Evolutionary conservation across 2,797 vertebrate genomes (phyloP).

Genomic region (Pseudochirops corinnae): DNA sequence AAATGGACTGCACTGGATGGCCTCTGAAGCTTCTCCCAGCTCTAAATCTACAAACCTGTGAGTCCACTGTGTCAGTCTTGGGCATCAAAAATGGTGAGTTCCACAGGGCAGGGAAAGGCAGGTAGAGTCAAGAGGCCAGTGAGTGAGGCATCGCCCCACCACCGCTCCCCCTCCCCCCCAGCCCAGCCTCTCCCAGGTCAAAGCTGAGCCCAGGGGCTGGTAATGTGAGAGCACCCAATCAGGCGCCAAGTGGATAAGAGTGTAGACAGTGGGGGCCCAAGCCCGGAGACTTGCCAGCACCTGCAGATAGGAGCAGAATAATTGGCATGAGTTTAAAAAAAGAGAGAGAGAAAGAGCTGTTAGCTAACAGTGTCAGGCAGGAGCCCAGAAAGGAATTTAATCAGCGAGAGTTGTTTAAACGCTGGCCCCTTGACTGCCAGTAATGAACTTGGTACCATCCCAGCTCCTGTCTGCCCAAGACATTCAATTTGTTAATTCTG

Average conservation of each 20-base stretch:
- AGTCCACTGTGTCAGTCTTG: neutral
- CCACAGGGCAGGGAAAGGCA: neutral
- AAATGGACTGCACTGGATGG: neutral
- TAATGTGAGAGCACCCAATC: constrained; percentile 86
- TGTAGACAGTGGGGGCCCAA: constrained; percentile 87
- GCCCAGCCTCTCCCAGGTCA: constrained; percentile 76
- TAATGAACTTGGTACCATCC: constrained; percentile 88
- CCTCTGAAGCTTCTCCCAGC: neutral
- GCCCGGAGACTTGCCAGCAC: constrained; percentile 88
- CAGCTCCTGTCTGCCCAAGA: constrained; percentile 89
- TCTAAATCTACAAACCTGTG: neutral
- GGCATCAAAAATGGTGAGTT: neutral
- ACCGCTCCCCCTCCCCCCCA: constrained; percentile 56
- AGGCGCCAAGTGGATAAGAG: constrained; percentile 91
- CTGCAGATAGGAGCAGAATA: constrained; percentile 89
- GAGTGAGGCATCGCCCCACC: constrained; percentile 42
- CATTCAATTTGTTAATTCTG: constrained; percentile 91
- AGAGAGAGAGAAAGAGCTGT: constrained; percentile 79
- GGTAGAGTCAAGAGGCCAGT: neutral
- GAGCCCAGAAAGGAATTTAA: constrained; percentile 89
- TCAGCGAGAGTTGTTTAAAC: constrained; percentile 90
- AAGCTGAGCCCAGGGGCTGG: constrained; percentile 85
- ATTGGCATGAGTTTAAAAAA: constrained; percentile 87
- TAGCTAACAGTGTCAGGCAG: constrained; percentile 88
- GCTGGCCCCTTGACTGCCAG: constrained; percentile 83